Evolutionary conservation across 2,113 vertebrate species (phyloP), one percentile per base, ranked within the genome.

Genomic region (Atractosteus spatula): DNA sequence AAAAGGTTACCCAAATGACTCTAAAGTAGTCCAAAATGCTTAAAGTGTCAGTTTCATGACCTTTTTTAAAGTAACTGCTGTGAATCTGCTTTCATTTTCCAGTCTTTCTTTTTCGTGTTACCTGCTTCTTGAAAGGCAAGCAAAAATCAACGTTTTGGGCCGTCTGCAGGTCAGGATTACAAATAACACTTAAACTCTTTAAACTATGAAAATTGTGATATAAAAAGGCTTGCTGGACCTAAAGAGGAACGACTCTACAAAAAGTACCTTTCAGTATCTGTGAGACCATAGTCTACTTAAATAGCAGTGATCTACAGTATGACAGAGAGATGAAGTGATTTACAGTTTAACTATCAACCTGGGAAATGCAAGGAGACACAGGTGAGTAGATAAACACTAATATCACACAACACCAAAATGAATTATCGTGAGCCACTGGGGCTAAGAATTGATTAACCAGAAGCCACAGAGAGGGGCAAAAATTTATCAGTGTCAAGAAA

Each of bases 321-420:
- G 57, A 59, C 13, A 13, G n/a, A 16, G 14, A 13, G 4, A 59
- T 59, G 57, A 59, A 59, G 57, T 59, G 57, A 59, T 59, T 59
- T 59, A 59, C 57, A 59, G n/a, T n/a, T 13, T 59, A 59, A 59
- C 57, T 13, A 59, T 13, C 57, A 59, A 59, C 57, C 57, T n/a
- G 57, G 57, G 57, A n/a, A 59, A 59, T 59, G 57, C 57, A 59
- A n/a, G 57, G 57, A 59, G 57, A 59, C 57, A 59, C 57, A 59
- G 57, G 57, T 59, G 57, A 59, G 57, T 14, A 59, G 57, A 59
- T 7, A 59, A 3, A 59, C n/a, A 16, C 57, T 59, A 59, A 59
- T 59, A 59, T 59, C 57, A 16, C 57, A 59, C 12, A 59, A 59
- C 57, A 59, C 57, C 57, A 59, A 59, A 59, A 59, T 59, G 57